Evolutionary conservation across 2,888 invertebrate species (phyloP), one percentile per base, ranked within the genome.

Genomic region (Trissonchulus latispiculum): DNA sequence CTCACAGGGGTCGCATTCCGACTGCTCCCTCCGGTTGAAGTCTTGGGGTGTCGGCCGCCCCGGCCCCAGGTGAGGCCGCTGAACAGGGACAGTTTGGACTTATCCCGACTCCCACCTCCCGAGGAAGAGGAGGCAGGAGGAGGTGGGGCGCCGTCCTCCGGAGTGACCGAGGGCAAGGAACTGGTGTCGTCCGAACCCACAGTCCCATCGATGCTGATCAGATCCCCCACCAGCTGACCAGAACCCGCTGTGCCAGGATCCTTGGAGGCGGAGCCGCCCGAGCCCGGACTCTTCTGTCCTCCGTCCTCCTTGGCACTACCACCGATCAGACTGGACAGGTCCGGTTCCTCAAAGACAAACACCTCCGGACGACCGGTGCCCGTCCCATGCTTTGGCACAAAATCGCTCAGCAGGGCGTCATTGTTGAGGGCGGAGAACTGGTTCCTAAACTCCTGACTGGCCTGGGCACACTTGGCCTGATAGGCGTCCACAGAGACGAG

Each of bases 361-460:
- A 86, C 87, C 90, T 94, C 91, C 85, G 95, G 95, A 84, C 91
- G 92, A 83, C 95, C 95, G 77, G 90, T 88, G 78, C 95, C 95
- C 77, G 94, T 95, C 79, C 91, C 91, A 86, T 96, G 96, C 79
- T 90, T 90, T 80, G 91, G 88, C 72, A 95, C 90, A 85, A 97
- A 95, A 83, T 92, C 91, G 83, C 93, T 91, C 77, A 97, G 85
- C 72, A 97, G 86, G 83, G 93, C 92, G 80, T 95, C 94, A 59
- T 96, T 91, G 67, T 93, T 92, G 87, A 95, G 88, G 83, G 93
- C 92, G 78, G 91, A 87, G 84, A 94, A 93, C 82, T 93, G 94
- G 76, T 91, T 89, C 83, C 91, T 90, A 82, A 95, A 94, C 82
- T 97, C 95, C 77, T 90, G 88, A 83, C 94, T 93, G n/a, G 95